A percentile compares a stretch with the other conserved stretches of the same genome.
Conservation (phyloP, 2,888 invertebrate genomes). For the Xanthorhoe spadicearia region DNA sequence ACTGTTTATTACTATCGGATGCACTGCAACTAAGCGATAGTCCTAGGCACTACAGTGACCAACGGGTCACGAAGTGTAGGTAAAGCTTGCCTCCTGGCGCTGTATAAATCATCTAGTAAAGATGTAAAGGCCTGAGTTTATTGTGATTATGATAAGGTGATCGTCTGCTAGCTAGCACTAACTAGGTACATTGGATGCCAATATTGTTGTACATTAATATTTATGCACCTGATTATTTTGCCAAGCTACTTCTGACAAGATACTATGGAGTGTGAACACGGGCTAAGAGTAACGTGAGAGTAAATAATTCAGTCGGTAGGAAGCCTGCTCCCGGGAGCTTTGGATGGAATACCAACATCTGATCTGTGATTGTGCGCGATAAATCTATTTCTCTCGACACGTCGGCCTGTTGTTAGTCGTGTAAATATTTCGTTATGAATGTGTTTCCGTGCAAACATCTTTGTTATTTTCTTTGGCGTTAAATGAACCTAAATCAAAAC, state of each 20-base stretch:
- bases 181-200: background rate
- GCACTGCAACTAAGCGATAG: slow-evolving; percentile 25
- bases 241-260: slow-evolving; percentile 13
- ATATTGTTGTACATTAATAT: background rate
- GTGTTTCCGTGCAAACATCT: slow-evolving; percentile 8
- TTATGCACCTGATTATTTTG: slow-evolving; percentile 2
- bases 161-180: no score
- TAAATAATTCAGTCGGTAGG: slow-evolving; percentile 80
- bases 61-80: no score
- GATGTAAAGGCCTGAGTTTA: no score
- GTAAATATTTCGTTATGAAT: slow-evolving; percentile 43
- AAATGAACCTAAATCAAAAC: background rate
- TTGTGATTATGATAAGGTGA: no score
- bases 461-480: slow-evolving; percentile 1
- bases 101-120: no score
- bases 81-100: no score
- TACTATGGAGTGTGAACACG: slow-evolving; percentile 37
- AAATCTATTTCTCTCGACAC: slow-evolving; percentile 70
- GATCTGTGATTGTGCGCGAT: slow-evolving; percentile 78
- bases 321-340: slow-evolving; percentile 61
- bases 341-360: slow-evolving; percentile 79
- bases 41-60: no score
- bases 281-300: slow-evolving; percentile 62
- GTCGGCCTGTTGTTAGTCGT: slow-evolving; percentile 55
- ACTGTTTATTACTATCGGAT: slow-evolving; percentile 28